Conservation (phyloP, 2,797 vertebrate species). For the Gallinago nigripennis region DNA sequence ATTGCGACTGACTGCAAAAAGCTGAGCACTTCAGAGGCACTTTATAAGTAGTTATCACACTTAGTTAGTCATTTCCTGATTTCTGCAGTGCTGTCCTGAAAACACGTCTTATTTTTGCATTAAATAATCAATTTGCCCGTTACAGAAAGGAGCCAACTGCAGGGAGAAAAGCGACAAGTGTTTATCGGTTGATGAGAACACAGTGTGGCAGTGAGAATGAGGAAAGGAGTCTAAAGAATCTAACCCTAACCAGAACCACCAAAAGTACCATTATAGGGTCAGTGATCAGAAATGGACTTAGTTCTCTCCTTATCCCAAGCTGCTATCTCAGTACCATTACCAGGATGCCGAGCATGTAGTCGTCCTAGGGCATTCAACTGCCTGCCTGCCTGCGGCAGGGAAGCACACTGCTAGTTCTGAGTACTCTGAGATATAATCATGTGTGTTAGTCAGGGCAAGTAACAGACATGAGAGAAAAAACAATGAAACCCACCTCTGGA, state of each 20-base stretch:
- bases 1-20: constrained; percentile 20
- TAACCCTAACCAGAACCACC: not conserved
- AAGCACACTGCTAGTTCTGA: not conserved
- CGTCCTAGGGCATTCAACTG: not conserved
- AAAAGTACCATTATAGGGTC: not conserved
- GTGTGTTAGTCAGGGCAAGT: not conserved
- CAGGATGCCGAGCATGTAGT: not conserved
- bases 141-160: not conserved
- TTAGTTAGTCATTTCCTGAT: constrained; percentile 15
- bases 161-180: not conserved
- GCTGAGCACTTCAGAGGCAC: not conserved
- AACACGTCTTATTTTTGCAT: not conserved
- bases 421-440: not conserved
- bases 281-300: not conserved
- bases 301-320: not conserved
- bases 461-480: not conserved
- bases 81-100: not conserved
- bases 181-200: not conserved
- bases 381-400: not conserved
- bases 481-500: constrained; percentile 64
- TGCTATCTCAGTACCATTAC: not conserved
- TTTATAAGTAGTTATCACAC: constrained; percentile 35
- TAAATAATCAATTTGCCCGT: not conserved
- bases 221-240: not conserved
- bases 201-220: not conserved